Base-by-base conservation (phyloP, 1,140 invertebrate genomes). In the Brachionus paranguensis region DNA sequence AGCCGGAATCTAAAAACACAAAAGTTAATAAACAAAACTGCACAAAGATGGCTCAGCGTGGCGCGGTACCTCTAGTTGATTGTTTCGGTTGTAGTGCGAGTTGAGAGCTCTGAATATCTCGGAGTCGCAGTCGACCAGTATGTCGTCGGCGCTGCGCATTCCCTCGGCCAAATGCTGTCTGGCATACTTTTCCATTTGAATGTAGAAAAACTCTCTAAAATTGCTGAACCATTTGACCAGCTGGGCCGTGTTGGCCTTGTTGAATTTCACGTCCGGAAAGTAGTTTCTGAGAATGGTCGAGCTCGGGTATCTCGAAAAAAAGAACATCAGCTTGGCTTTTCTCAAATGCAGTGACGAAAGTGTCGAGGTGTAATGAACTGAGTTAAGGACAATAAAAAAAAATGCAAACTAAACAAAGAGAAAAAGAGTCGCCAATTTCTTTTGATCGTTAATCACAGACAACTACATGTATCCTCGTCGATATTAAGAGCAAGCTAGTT, bases 181-280 rank as follows among this genome's bases (percentile, higher is more conserved):
- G 79, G 97, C 96, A 91, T 97, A 99, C 91, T 99, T 99, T 91
- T 99, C 98, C 96, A 99, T 99, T 92, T 99, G 97, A 88, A 99
- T 99, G 91, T 99, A 99, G 92, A 97, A 99, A 92, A 99, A 99
- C 91, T 99, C 97, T 90, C 97, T 93, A 91, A 99, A 99, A 90
- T 99, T 99, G 88, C 96, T 98, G 93, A 99, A 99, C 98, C 98
- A 99, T 91, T 99, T 99, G 92, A 99, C 97, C 88, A 99, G 93
- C 91, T 99, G 98, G 87, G 97, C 97, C 85, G 97, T 99, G 92
- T 99, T 99, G 92, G 99, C 98, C 91, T 99, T 99, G 92, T 99
- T 99, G 92, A 99, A 99, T 90, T 96, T 97, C 91, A 99, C 98
- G 92, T 99, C 98, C 12, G 97, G 97, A 92, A 99, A 99, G 92